Evolutionary conservation across 2,888 invertebrate genomes (phyloP).

Genomic region (Ectemnius continuus): DNA sequence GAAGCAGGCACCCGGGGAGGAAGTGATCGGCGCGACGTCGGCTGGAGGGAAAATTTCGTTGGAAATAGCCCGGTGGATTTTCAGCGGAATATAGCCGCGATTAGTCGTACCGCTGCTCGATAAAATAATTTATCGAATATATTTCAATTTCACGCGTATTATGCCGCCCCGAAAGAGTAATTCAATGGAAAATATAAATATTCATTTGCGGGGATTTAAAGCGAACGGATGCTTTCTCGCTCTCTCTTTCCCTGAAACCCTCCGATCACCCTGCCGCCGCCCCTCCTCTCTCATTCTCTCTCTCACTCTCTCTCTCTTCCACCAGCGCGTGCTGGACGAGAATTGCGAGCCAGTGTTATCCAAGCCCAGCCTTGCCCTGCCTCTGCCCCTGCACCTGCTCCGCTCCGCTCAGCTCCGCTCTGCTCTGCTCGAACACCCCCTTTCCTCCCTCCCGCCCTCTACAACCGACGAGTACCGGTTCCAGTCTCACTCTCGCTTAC

Average conservation of each 20-base stretch:
- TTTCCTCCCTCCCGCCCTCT: background rate
- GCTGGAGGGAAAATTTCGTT: conserved; percentile 44
- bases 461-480: background rate
- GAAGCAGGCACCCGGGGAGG: too few species aligned
- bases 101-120: conserved; percentile 73
- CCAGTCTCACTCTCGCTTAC: conserved; percentile 33
- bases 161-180: conserved; percentile 76
- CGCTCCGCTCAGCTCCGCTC: background rate
- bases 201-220: conserved; percentile 74
- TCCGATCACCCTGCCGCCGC: background rate
- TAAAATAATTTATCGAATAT: conserved; percentile 78
- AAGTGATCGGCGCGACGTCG: background rate
- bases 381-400: background rate
- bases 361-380: background rate
- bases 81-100: conserved; percentile 70
- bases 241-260: conserved; percentile 17
- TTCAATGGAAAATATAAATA: conserved; percentile 78
- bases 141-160: conserved; percentile 77
- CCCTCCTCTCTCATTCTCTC: background rate
- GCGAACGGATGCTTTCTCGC: conserved; percentile 63
- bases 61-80: conserved; percentile 52
- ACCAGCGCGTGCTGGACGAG: too few species aligned
- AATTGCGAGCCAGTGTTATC: too few species aligned
- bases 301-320: conserved; percentile 41
- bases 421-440: background rate